Percentiles rank a stretch among this genome's conserved stretches.
Evolutionary conservation across 2,797 vertebrate genomes (phyloP).

Genomic region (Enteromius afrohamiltoni): DNA sequence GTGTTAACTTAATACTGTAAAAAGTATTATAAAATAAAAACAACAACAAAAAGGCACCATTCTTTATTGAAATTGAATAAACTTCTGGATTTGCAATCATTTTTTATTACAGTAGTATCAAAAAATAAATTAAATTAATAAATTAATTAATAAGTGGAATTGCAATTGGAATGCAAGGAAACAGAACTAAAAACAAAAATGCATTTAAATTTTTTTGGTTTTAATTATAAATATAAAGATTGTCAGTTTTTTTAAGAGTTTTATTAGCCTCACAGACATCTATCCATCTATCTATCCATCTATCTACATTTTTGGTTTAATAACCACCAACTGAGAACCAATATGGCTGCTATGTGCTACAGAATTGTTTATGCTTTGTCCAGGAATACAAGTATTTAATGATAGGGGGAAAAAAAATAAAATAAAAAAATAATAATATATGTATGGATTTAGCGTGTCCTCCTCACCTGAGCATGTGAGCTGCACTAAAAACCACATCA

Average conservation of each 20-base stretch:
- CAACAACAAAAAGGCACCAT: background rate
- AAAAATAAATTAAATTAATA: background rate
- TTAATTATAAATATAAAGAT: background rate
- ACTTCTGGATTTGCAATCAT: background rate
- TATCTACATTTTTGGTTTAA: background rate
- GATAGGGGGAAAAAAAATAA: background rate
- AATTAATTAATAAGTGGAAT: background rate
- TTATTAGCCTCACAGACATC: background rate
- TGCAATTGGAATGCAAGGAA: background rate
- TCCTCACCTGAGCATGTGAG: constrained; percentile 98
- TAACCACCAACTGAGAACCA: background rate
- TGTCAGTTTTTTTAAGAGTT: background rate
- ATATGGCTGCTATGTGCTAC: background rate
- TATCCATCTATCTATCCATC: too few relatives aligned
- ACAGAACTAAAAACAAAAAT: background rate
- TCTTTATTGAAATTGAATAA: background rate
- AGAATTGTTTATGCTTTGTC: background rate
- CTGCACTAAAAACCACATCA: constrained; percentile 97
- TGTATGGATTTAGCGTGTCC: background rate
- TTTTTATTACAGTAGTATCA: background rate
- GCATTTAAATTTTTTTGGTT: background rate
- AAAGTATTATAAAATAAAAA: background rate
- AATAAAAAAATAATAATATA: too few relatives aligned
- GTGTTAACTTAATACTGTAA: background rate
- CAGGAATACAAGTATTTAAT: background rate